Conservation (phyloP, 2,113 vertebrate genomes). For the Nerophis ophidion region DNA sequence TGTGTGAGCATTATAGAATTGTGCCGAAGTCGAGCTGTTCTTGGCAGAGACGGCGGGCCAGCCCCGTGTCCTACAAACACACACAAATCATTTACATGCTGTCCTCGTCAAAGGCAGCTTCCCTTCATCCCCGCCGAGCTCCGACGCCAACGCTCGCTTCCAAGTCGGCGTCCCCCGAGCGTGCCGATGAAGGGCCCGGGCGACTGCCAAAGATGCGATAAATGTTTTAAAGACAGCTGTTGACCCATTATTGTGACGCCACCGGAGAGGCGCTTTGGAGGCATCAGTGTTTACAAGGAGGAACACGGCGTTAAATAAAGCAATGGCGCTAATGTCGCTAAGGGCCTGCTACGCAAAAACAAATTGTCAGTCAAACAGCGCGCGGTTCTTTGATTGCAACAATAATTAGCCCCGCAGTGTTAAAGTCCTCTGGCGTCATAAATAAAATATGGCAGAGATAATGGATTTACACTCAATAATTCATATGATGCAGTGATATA, state of each 20-base stretch:
- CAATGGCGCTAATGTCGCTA: slow-evolving; percentile 64
- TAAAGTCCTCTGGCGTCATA: slow-evolving; percentile 68
- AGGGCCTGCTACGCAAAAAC: slow-evolving; percentile 50
- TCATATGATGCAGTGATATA: slow-evolving; percentile 68
- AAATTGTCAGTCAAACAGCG: slow-evolving; percentile 66
- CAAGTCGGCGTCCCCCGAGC: slow-evolving; percentile 65
- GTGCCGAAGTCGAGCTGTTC: background rate
- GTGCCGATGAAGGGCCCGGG: slow-evolving; percentile 67
- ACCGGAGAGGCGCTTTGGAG: slow-evolving; percentile 47
- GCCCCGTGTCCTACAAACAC: slow-evolving; percentile 71
- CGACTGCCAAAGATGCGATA: slow-evolving; percentile 76
- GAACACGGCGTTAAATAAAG: slow-evolving; percentile 70
- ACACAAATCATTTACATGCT: slow-evolving; percentile 80
- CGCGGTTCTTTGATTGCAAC: slow-evolving; percentile 62
- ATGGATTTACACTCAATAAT: slow-evolving; percentile 77
- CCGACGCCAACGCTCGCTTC: slow-evolving; percentile 64
- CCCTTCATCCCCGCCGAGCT: slow-evolving; percentile 68
- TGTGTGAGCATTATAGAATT: background rate
- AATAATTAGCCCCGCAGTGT: slow-evolving; percentile 65
- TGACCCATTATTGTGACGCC: slow-evolving; percentile 78
- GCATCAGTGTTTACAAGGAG: slow-evolving; percentile 67
- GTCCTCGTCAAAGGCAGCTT: slow-evolving; percentile 76
- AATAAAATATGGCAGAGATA: slow-evolving; percentile 75
- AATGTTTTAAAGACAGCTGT: slow-evolving; percentile 82
- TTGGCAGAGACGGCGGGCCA: slow-evolving; percentile 61